Evolutionary conservation across 2,113 vertebrate genomes (phyloP), one percentile per base, ranked within the genome.

Genomic region (Sula dactylatra): DNA sequence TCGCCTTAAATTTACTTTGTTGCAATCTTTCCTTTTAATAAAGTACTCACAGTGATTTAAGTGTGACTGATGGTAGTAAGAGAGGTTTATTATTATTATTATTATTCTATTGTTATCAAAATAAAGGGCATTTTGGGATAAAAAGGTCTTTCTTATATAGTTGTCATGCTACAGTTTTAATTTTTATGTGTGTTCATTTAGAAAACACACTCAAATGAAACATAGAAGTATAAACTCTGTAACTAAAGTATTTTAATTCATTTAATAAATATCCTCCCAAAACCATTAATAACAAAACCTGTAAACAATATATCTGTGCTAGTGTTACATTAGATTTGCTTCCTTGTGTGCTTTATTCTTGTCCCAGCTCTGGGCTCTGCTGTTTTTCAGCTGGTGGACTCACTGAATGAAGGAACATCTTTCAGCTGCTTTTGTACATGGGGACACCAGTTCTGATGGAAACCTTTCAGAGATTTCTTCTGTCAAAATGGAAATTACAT

Each of bases 1-100:
- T 72, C 79, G 73, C 81, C 72, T 97, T 91, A 82, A 89, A 72
- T 82, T 74, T n/a, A 58, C 56, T 97, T 92, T 56, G 61, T 78
- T 76, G 34, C 54, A 82, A 40, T 67, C 86, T 87, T 84, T 32
- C 69, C 70, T 93, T 93, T 92, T 72, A 94, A 92, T 84, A 71
- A 94, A 76, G 69, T 76, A 47, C 88, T 90, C 71, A 40, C 22
- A 45, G 65, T 82, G 83, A 55, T 84, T 94, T 93, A 83, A 83
- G 31, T 49, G n/a, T 93, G 91, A 89, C 55, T 88, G 94, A 59
- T 65, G 56, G 56, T 40, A 55, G 62, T 10, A 64, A 59, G 64
- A 73, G 10, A 84, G 52, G 71, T 73, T 82, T 90, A 58, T 76
- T 61, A 47, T 85, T 72, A 56, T 83, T 32, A 21, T 34, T 74